Evolutionary conservation across 2,888 invertebrate species (phyloP), one percentile per base, ranked within the genome.

Genomic region (Prosopocoilus inquinatus): DNA sequence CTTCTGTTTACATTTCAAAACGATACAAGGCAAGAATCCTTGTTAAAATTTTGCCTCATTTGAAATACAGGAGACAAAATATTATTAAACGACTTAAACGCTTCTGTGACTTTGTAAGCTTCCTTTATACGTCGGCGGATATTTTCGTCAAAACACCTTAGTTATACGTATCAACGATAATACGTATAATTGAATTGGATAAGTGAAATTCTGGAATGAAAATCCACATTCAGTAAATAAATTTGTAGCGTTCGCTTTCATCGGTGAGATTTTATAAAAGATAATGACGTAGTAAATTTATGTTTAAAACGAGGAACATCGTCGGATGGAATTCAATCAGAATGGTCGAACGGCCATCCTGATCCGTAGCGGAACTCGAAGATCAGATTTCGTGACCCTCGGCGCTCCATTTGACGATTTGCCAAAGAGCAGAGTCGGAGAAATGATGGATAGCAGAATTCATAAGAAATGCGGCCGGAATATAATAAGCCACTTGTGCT

Each of bases 361-460:
- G 41, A 41, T 41, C 15, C 41, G 41, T 41, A 41, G 15, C 11
- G 41, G 41, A 41, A 41, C 7, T 16, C 41, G 12, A 12, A 65
- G 70, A 72, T 73, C 72, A 70, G 73, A 72, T 73, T 71, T 68
- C 69, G 68, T 70, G 69, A 69, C 71, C 70, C 70, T 69, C 64
- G 63, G 67, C 67, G 67, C 67, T 68, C 69, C 67, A 70, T 71
- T 73, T 73, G 72, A 72, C 70, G 70, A 72, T 72, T 70, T 70
- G 70, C 67, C 69, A 70, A 70, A 68, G 68, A 71, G 67, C 66
- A 69, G 70, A 68, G 67, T 69, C 66, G 57, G 54, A 65, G 60
- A 68, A 68, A 70, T 72, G 73, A 73, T 72, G 70, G 71, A 73
- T 73, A 64, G 69, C 66, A 67, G 66, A 73, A 70, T 68, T 70